Evolutionary conservation across 2,888 invertebrate genomes (phyloP), one percentile per base, ranked within the genome.

Genomic region (Drosophila anceps): DNA sequence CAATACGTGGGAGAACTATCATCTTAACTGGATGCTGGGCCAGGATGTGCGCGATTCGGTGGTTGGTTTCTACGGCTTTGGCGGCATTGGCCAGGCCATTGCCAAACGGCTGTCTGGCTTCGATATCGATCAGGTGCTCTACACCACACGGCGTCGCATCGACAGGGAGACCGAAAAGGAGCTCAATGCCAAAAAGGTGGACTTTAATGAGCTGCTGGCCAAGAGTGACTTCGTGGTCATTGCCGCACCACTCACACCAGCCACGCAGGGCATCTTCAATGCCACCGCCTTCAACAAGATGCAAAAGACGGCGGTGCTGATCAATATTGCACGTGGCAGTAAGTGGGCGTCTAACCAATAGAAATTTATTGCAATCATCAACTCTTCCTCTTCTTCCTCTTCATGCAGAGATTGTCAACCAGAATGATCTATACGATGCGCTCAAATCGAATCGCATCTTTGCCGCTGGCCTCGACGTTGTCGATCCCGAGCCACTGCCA

Each of bases 381-480:
- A 48, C 5, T 27, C 10, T 4, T 24, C 24, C 31, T 12, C 9
- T 31, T 27, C 10, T 4, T 24, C 24, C 31, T 12, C 9, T 31
- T 81, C 18, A 6, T 10, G 2, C 86, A 95, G 95, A 93, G 61
- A 93, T 96, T n/a, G 94, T 97, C 0, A 95, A 98, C 79, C 98
- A 98, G 90, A 95, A 96, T 1, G 98, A 96, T 69, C 93, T 99
- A 31, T 95, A 96, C 62, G 94, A 95, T 57, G 98, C 98, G 0
- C 93, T 99, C 55, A 95, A 95, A 86, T 94, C 94, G 43, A 95
- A 95, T 1, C 94, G 94, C 76, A 98, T 98, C 73, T 96, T 95
- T 90, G 96, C 96, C 0, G 98, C 98, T 1, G 98, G 98, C 0
- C 94, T 99, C 3, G 98, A 99, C 92, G 98, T 98, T 4, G 97